phyloP scores from a whole-genome alignment of 1,140 invertebrate species.

The Diuraphis noxia region DNA sequence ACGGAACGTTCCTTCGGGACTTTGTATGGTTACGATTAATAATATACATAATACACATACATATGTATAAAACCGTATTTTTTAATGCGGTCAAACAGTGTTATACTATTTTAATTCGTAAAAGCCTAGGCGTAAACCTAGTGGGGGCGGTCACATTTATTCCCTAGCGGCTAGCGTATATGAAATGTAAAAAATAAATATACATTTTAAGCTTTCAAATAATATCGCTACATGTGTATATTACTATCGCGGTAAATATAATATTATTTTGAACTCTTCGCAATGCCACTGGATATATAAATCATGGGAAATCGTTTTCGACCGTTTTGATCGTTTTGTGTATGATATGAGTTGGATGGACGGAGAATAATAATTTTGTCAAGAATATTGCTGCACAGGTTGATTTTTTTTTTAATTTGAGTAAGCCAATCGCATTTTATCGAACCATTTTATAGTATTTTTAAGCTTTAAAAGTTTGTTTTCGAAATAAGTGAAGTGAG shows the following conservation, averaged over 20 bases:
- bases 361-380: too few species aligned
- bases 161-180: background rate
- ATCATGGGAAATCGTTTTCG: background rate
- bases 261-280: background rate
- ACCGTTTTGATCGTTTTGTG: background rate
- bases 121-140: background rate
- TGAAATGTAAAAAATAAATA: background rate
- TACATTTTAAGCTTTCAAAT: background rate
- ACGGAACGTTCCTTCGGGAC: background rate
- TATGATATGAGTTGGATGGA: background rate
- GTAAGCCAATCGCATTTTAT: background rate
- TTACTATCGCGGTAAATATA: background rate
- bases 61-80: too few species aligned
- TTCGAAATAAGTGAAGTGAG: background rate
- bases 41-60: background rate
- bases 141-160: background rate
- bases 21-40: background rate
- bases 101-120: background rate
- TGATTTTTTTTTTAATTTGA: background rate
- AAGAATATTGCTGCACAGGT: background rate
- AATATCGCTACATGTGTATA: background rate
- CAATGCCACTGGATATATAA: background rate
- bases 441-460: background rate
- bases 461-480: constrained; percentile 1
- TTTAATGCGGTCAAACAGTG: background rate